Evolutionary conservation across 2,888 invertebrate species (phyloP).

Genomic region (Biston betularia): DNA sequence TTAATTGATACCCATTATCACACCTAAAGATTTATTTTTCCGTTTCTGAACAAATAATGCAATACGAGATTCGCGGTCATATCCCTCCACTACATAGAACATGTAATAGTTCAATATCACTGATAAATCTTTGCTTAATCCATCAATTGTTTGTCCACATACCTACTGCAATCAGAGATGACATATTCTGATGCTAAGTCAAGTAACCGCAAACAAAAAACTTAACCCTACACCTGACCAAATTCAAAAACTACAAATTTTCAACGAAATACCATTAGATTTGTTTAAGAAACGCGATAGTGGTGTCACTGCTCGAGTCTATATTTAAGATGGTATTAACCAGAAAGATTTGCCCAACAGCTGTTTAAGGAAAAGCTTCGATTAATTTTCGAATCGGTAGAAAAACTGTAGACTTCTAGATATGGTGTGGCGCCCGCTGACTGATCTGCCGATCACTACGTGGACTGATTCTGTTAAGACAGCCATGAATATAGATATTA

Average conservation of each 20-base stretch:
- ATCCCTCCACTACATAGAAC: not conserved
- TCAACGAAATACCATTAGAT: not conserved
- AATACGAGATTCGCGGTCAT: slow-evolving; percentile 13
- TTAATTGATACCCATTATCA: too few species aligned
- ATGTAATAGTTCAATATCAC: not conserved
- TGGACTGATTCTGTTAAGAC: slow-evolving; percentile 47
- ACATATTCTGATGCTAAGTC: slow-evolving; percentile 31
- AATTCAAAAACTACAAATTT: not conserved
- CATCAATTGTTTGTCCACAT: slow-evolving; percentile 25
- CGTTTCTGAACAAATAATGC: too few species aligned
- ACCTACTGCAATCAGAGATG: slow-evolving; percentile 28
- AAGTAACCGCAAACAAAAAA: not conserved
- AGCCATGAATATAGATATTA: slow-evolving; percentile 48
- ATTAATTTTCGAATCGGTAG: slow-evolving; percentile 75
- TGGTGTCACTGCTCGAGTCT: not conserved
- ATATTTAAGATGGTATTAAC: slow-evolving; percentile 6
- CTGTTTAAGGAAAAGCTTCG: slow-evolving; percentile 57
- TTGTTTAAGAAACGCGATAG: slow-evolving; percentile 1
- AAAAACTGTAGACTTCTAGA: slow-evolving; percentile 65
- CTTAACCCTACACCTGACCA: not conserved
- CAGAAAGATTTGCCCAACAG: slow-evolving; percentile 35
- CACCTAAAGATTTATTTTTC: too few species aligned
- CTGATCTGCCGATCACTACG: slow-evolving; percentile 36
- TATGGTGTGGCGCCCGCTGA: slow-evolving; percentile 70
- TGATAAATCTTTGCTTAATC: slow-evolving; percentile 18